Evolutionary conservation across 2,888 invertebrate genomes (phyloP).

Genomic region (Philereme transversata): DNA sequence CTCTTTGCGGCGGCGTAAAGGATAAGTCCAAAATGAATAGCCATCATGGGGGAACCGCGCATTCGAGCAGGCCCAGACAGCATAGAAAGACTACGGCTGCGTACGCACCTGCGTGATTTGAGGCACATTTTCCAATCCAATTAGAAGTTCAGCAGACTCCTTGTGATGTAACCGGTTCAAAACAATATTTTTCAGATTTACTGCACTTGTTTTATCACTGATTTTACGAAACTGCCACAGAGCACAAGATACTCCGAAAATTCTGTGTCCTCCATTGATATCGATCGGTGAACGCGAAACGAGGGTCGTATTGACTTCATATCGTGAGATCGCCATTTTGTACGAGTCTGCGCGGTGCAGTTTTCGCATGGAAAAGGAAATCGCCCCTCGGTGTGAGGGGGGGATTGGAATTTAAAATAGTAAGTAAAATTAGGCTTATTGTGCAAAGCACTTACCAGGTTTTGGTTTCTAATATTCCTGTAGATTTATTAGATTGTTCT

Average conservation of each 20-base stretch:
- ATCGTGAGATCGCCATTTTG: slow-evolving; percentile 86
- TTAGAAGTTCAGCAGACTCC: slow-evolving; percentile 70
- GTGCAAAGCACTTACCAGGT: slow-evolving; percentile 62
- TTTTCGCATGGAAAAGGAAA: slow-evolving; percentile 81
- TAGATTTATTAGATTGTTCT: slow-evolving; percentile 51
- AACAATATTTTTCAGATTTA: slow-evolving; percentile 78
- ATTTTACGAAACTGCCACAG: slow-evolving; percentile 70
- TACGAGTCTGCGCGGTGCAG: slow-evolving; percentile 87
- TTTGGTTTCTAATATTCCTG: slow-evolving; percentile 47
- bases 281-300: slow-evolving; percentile 86
- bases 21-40: slow-evolving; percentile 82
- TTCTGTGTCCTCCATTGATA: slow-evolving; percentile 83
- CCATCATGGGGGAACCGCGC: slow-evolving; percentile 83
- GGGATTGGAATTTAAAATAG: slow-evolving; percentile 62
- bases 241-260: slow-evolving; percentile 77
- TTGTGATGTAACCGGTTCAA: slow-evolving; percentile 80
- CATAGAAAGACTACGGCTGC: slow-evolving; percentile 95
- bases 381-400: slow-evolving; percentile 75
- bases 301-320: slow-evolving; percentile 77
- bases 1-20: slow-evolving; percentile 84
- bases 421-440: slow-evolving; percentile 48
- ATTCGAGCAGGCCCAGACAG: slow-evolving; percentile 95
- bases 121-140: slow-evolving; percentile 78
- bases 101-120: slow-evolving; percentile 96
- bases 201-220: slow-evolving; percentile 71